Base-by-base conservation (phyloP, 64 coral and sea anemone species). In the Trachythela sp. region DNA sequence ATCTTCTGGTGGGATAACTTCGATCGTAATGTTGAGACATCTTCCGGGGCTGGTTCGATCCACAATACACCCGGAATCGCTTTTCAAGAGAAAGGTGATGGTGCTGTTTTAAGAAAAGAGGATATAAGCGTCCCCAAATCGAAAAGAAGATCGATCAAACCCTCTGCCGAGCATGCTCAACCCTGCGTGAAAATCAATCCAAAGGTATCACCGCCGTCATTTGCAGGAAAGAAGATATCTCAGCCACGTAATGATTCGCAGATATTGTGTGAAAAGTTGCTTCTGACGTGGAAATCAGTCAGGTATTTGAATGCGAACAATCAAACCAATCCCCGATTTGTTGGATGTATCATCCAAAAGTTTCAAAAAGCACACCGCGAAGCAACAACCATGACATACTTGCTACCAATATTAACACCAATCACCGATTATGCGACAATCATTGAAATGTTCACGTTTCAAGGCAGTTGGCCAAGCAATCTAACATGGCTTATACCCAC, bases 301-400 rank as follows among this genome's bases (percentile, higher is more conserved):
- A 77, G 71, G 71, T 77, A 77, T 39, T 77, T 77, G 71, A 77
- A 77, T 36, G 71, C 71, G 26, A 39, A 38, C 9, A 77, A 77
- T 77, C 24, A 77, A 77, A 77, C 9, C 2, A 77, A 32, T 32
- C 71, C 71, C 31, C 4, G 71, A 8, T 77, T 77, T 39, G 71
- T 77, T 77, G 71, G 71, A 77, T 77, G 71, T 3, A 77, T 77
- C 36, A 77, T 77, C 36, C 71, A 10, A 77, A 77, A 77, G 36
- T 77, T 77, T 77, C 31, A 34, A 38, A 77, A 77, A 17, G 71
- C 71, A 1, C 26, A 77, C 71, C 11, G 31, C 71, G 31, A 77
- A 77, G 13, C 71, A 77, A 77, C 13, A 77, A 77, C 6, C 7
- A 77, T 77, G 71, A 77, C 71, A 33, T 77, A 77, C 31, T 39